Evolutionary conservation across 2,888 invertebrate genomes (phyloP), one percentile per base, ranked within the genome.

Genomic region (Phymatocera aterrima): DNA sequence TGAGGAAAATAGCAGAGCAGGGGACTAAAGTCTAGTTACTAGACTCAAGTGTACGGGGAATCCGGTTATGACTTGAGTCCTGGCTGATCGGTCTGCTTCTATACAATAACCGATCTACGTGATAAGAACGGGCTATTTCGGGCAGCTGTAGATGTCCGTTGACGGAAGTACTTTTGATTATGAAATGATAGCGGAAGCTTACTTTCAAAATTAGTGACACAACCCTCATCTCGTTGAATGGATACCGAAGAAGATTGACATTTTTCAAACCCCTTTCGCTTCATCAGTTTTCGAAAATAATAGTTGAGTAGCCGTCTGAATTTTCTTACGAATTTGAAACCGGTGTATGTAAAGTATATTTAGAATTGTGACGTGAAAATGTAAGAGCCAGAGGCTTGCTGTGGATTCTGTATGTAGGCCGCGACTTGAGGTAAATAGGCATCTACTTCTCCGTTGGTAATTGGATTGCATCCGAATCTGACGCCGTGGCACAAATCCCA

Each of bases 381-480:
- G 21, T 24, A 43, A 24, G 43, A 68, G 28, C 21, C 24, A 8
- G 46, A 68, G 34, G 43, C 61, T 6, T 15, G 37, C 28, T 34
- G 34, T 46, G 24, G 46, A 72, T 72, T 4, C 21, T 51, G 51
- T 8, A 51, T 72, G 51, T 51, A 43, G 72, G 15, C 68, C 46
- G 43, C 51, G 72, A 72, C 34, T 72, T 21, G 48, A 34, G 31
- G 72, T 72, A 72, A 72, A 72, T 72, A 51, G 51, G 72, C 72
- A 51, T 72, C 48, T 72, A 72, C 51, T 51, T 72, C 15, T 8
- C 18, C 21, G 72, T 72, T 48, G 72, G 72, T 72, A 72, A 72
- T 72, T 72, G 72, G 72, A 72, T 72, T 72, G 72, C 72, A 72
- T 72, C 72, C 48, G 72, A 72, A 72, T 72, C 43, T 72, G 72